Evolutionary conservation across 2,113 vertebrate genomes (phyloP), one percentile per base, ranked within the genome.

Genomic region (Manacus vitellinus): DNA sequence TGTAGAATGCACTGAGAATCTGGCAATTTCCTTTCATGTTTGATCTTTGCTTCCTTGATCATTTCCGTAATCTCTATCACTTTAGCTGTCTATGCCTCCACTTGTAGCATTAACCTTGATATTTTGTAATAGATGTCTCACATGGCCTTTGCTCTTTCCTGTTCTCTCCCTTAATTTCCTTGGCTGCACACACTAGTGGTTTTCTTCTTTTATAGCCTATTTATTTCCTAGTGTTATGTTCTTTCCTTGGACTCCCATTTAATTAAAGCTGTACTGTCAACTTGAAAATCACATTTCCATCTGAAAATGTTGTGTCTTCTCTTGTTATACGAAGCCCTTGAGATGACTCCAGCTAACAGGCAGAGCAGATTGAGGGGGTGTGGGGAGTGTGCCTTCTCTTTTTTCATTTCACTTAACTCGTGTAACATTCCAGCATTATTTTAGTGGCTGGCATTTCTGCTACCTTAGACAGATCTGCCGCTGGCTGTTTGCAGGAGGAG

Each of bases 231-330:
- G 75, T 59, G 81, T 85, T 91, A 44, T 31, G 71, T 89, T 85
- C 92, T 93, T 94, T 47, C 71, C 85, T 92, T 82, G 88, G 81
- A 85, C 89, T 96, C 93, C 62, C 87, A 96, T 96, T 94, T 96
- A 96, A 96, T 97, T 97, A 95, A 95, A 88, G 41, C 35, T 85
- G 43, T 23, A 91, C 66, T 85, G 94, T 90, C 94, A 95, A 83
- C 78, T 67, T 63, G 75, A 85, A 96, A 94, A 96, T 90, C 81
- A 80, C 84, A 85, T 96, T 97, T 96, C 93, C 67, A 43, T 85
- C 93, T 59, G 94, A 93, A 95, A 93, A 94, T 92, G 85, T 82
- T 79, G 81, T 95, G 93, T 92, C 94, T 80, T 55, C 35, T 80
- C 88, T 89, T 35, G 59, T 96, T 96, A 90, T 13, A 33, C 1